These are phyloP conservation scores for Protobothrops mucrosquamatus DNA, from an alignment of 2,113 vertebrate genomes.

Conservation along the genomic window DNA sequence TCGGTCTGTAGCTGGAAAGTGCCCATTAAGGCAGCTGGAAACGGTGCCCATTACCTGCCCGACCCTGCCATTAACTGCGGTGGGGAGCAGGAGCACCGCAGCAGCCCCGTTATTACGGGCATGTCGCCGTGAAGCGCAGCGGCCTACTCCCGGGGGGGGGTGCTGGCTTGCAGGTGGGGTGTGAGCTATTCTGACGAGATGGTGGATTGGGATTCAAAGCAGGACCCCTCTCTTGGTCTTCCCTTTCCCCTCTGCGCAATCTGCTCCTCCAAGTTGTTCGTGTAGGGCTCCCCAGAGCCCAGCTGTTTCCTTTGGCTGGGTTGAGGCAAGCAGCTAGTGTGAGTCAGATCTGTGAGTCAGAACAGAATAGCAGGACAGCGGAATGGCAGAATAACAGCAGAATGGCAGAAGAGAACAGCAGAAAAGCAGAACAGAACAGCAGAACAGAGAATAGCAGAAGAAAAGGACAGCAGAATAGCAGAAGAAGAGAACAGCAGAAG, in stretches of 20 bases:
- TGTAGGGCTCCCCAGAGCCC: neutral
- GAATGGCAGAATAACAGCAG: no score
- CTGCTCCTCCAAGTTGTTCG: neutral
- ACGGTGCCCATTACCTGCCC: neutral
- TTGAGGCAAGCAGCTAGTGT: neutral
- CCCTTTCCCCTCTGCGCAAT: neutral
- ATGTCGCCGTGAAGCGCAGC: neutral
- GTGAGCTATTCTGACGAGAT: no score
- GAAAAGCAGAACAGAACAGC: no score
- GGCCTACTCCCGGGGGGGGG: rapidly evolving
- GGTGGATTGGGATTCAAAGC: neutral
- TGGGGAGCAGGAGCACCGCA: neutral
- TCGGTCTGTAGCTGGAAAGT: neutral
- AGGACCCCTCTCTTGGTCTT: neutral
- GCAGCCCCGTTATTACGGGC: neutral
- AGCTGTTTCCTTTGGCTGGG: neutral
- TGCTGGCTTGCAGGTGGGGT: neutral
- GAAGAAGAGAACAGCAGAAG: rapidly evolving
- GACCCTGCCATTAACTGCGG: neutral
- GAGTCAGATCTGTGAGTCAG: neutral
- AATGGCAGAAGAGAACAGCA: no score
- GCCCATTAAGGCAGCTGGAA: neutral
- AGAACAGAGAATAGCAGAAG: no score
- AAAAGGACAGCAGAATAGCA: no score
- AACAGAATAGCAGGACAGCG: no score